Conservation (phyloP, 1,140 invertebrate species). For the Neodiprion virginianus region DNA sequence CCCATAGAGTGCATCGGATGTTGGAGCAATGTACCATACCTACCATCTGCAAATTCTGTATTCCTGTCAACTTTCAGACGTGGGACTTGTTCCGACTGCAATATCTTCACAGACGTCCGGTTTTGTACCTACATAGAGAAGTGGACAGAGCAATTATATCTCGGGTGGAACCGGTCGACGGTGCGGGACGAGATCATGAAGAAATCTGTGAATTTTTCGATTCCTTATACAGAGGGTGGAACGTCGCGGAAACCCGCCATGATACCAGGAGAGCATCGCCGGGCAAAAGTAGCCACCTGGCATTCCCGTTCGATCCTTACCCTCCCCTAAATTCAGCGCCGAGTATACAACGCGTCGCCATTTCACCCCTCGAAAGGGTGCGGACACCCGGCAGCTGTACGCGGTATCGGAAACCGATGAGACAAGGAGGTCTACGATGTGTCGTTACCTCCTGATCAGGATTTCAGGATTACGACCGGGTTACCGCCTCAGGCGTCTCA, state of each 20-base stretch:
- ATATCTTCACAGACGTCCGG: not conserved
- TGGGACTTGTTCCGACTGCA: not conserved
- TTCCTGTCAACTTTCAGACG: not conserved
- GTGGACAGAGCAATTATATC: too few species aligned
- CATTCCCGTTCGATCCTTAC: not conserved
- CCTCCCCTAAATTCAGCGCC: not conserved
- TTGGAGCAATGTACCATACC: not conserved
- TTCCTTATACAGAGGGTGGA: conserved; percentile 52
- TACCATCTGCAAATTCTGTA: not conserved
- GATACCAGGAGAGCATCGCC: conserved; percentile 44
- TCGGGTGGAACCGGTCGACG: too few species aligned
- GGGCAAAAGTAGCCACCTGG: not conserved
- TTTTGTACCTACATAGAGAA: too few species aligned
- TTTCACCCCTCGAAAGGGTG: not conserved
- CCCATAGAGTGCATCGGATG: not conserved
- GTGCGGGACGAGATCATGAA: too few species aligned
- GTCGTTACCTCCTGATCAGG: conserved; percentile 45
- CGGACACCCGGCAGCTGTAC: conserved; percentile 26
- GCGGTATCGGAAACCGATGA: conserved; percentile 40
- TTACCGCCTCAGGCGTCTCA: not conserved
- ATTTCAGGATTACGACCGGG: conserved; percentile 36
- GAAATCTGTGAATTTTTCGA: not conserved
- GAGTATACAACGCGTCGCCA: not conserved
- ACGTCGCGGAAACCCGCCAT: conserved; percentile 59
- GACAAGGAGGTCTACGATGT: conserved; percentile 46